Base-by-base conservation (phyloP, 2,113 vertebrate species). In the Bothrops jararaca region DNA sequence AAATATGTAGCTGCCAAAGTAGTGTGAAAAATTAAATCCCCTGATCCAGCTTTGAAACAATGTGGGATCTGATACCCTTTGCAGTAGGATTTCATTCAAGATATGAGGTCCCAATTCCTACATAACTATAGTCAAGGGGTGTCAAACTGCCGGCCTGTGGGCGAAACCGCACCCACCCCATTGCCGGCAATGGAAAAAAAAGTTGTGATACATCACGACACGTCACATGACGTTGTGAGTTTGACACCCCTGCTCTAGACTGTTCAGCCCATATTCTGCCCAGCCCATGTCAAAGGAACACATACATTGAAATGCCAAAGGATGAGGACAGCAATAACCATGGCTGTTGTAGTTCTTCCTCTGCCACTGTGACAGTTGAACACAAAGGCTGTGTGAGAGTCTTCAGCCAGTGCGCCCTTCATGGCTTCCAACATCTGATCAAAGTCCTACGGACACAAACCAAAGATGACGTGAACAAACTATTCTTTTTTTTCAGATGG, bases 291-390 rank as follows among this genome's bases (percentile, higher is more conserved):
- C 50, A 57, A 3, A 20, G 56, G 2, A 0, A 0, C 2, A 95
- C 98, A 12, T 97, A 99, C 99, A 0, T 97, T 98, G 89, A 99
- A 98, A 97, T 99, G 98, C 99, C 99, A 99, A 92, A 99, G 98
- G 45, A 97, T 98, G 94, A 99, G 98, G 69, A 99, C 97, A 0
- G 99, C 97, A 0, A 99, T 95, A 87, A 99, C 99, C 98, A 99
- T 99, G 92, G 98, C 98, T 0, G 97, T 99, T 9, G 99, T 99
- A 91, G 98, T 99, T 93, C 98, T 97, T 95, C 98, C 98, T 96
- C 97, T 98, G 90, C 99, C 99, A 0, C 98, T 99, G 88, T 98
- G 98, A 96, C 99, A 99, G 97, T 98, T 99, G 96, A 99, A 99
- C 54, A 99, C 98, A 0, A 99, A 99, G 89, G 99, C 99, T 1